Conservation (phyloP, 2,113 vertebrate genomes). For the Mirza zaza region DNA sequence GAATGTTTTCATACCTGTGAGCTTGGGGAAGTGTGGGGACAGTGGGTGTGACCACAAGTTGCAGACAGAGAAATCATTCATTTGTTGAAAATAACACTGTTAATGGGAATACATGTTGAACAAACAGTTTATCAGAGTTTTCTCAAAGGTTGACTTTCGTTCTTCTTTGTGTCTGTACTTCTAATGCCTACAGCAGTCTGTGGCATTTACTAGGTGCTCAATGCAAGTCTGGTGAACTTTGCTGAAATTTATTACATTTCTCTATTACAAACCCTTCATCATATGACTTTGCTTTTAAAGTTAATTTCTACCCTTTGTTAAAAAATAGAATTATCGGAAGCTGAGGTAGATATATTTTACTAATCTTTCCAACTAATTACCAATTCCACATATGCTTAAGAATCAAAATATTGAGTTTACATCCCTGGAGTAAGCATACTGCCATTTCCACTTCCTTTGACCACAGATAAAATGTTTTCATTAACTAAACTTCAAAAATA, state of each 20-base stretch:
- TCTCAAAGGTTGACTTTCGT: not conserved
- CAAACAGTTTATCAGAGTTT: not conserved
- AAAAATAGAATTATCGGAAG: not conserved
- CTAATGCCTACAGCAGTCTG: not conserved
- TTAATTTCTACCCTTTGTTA: not conserved
- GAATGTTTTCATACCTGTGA: not conserved
- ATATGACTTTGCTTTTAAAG: not conserved
- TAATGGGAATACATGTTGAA: not conserved
- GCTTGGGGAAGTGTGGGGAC: rapidly evolving
- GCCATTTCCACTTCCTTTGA: not conserved
- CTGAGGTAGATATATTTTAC: not conserved
- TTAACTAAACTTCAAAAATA: constrained; percentile 14
- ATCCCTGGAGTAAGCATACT: not conserved
- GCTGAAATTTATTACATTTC: not conserved
- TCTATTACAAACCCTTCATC: not conserved
- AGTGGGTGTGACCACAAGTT: not conserved
- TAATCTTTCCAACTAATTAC: constrained; percentile 4
- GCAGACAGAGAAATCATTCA: not conserved
- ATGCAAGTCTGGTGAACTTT: not conserved
- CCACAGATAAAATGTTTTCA: not conserved
- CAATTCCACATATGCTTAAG: not conserved
- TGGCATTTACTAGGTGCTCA: not conserved
- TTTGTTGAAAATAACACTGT: not conserved
- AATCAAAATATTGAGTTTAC: not conserved
- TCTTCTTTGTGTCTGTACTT: not conserved